Percentiles rank a stretch among this genome's conserved stretches.
Evolutionary conservation across 2,888 invertebrate genomes (phyloP).

Genomic region (Hylaea fasciaria): DNA sequence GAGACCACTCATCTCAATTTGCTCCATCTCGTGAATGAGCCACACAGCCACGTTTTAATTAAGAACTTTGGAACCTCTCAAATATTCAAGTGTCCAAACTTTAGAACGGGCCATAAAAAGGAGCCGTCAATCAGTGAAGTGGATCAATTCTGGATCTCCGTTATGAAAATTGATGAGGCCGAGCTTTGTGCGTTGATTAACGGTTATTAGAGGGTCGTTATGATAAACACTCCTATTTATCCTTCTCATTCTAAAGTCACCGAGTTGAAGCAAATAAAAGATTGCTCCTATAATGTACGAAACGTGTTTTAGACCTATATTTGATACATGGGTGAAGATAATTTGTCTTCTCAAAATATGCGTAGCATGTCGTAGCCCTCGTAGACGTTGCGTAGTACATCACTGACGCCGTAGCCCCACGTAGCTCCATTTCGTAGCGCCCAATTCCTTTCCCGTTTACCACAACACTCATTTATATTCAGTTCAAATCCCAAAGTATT

Average conservation of each 20-base stretch:
- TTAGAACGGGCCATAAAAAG: slow-evolving; percentile 30
- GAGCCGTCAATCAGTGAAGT: slow-evolving; percentile 28
- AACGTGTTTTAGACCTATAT: too few relatives aligned
- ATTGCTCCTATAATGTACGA: too few relatives aligned
- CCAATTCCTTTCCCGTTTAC: slow-evolving; percentile 3
- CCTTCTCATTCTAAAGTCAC: too few relatives aligned
- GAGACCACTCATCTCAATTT: background rate
- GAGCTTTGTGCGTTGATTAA: slow-evolving; percentile 27
- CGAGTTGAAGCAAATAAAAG: too few relatives aligned
- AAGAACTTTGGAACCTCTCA: slow-evolving; percentile 5
- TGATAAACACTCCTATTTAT: background rate
- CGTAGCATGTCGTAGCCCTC: slow-evolving; percentile 4
- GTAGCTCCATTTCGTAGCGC: slow-evolving; percentile 19
- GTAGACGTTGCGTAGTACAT: slow-evolving; percentile 12
- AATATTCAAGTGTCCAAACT: slow-evolving; percentile 25
- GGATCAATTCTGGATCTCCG: slow-evolving; percentile 20
- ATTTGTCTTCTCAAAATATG: background rate
- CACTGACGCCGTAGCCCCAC: slow-evolving; percentile 13
- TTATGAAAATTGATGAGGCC: slow-evolving; percentile 34
- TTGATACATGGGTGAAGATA: too few relatives aligned
- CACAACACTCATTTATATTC: slow-evolving; percentile 18
- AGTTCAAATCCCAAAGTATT: slow-evolving; percentile 22
- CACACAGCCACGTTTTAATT: slow-evolving; percentile 16
- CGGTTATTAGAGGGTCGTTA: slow-evolving; percentile 1
- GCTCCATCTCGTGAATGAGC: background rate